Percentiles rank a stretch among this genome's conserved stretches.
These are phyloP conservation scores for Scaptomyza parva DNA, from an alignment of 2,888 invertebrate species.

Conservation along the genomic window DNA sequence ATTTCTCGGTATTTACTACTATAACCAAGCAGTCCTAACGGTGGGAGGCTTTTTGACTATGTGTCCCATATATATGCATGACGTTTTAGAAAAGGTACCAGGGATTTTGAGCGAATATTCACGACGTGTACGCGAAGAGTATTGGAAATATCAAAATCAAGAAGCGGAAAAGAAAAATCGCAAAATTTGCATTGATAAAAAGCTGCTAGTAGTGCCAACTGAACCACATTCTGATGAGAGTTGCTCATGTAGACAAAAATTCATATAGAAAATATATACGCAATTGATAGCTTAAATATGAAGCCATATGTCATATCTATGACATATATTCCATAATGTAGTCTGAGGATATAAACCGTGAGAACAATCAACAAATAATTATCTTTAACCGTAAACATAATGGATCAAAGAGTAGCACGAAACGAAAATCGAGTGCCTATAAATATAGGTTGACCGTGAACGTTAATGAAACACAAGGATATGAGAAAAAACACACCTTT, in stretches of 20 bases:
- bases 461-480: neutral
- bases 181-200: slow-evolving; percentile 36
- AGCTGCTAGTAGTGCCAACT: slow-evolving; percentile 20
- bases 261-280: neutral
- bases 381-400: too few relatives aligned
- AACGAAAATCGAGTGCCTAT: neutral
- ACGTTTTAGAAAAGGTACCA: slow-evolving; percentile 37
- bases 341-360: too few relatives aligned
- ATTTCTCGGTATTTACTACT: slow-evolving; percentile 55
- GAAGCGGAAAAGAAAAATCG: slow-evolving; percentile 19
- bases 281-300: too few relatives aligned
- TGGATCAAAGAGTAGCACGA: neutral
- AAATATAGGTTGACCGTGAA: neutral
- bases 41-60: slow-evolving; percentile 43
- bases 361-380: too few relatives aligned
- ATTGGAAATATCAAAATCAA: slow-evolving; percentile 23
- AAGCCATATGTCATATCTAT: too few relatives aligned
- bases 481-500: slow-evolving; percentile 89
- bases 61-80: slow-evolving; percentile 40
- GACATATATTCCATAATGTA: too few relatives aligned
- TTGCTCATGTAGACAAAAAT: slow-evolving; percentile 4
- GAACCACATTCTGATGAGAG: slow-evolving; percentile 13
- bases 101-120: neutral
- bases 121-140: slow-evolving; percentile 2
- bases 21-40: slow-evolving; percentile 51